Evolutionary conservation across 2,113 vertebrate species (phyloP), one percentile per base, ranked within the genome.

Genomic region (Chiloscyllium plagiosum): DNA sequence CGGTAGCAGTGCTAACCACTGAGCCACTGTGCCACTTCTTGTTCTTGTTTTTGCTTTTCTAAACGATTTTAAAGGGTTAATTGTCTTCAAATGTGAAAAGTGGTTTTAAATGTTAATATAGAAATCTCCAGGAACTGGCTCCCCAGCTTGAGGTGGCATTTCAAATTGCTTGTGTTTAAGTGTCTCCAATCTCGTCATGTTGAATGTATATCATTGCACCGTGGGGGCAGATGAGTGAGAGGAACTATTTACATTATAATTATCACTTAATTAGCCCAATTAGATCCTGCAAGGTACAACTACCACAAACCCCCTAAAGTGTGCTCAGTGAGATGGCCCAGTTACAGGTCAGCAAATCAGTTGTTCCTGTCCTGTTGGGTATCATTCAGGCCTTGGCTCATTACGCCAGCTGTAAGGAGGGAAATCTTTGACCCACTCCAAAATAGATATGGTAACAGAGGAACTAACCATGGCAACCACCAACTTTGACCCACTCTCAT

Each of bases 171-270:
- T 65, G 29, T 37, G n/a, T 66, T 93, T 93, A 93, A 93, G 89
- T 42, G 89, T 61, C 89, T 93, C 76, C 52, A 56, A 83, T 65
- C 56, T 61, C 52, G 78, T 52, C 56, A 85, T 52, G 80, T 61
- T 95, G 95, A 42, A 93, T 66, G 65, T 93, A 85, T 66, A 95
- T 78, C 78, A 96, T 96, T 96, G 97, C 96, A 97, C 97, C 96
- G 96, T 96, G 66, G 96, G 97, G 96, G 96, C 96, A 96, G 97
- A 97, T 97, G 97, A 97, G 97, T 97, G 97, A 96, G 96, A 96
- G 96, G 97, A 97, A 97, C 96, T 97, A 97, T 97, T 98, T 97
- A 97, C 96, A 96, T 97, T 97, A 96, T 97, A 97, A 98, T 97
- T 98, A 97, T 96, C 97, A 96, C 96, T 96, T 97, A 97, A 98